Evolutionary conservation across 2,797 vertebrate species (phyloP).

Genomic region (Pelochelys cantorii): DNA sequence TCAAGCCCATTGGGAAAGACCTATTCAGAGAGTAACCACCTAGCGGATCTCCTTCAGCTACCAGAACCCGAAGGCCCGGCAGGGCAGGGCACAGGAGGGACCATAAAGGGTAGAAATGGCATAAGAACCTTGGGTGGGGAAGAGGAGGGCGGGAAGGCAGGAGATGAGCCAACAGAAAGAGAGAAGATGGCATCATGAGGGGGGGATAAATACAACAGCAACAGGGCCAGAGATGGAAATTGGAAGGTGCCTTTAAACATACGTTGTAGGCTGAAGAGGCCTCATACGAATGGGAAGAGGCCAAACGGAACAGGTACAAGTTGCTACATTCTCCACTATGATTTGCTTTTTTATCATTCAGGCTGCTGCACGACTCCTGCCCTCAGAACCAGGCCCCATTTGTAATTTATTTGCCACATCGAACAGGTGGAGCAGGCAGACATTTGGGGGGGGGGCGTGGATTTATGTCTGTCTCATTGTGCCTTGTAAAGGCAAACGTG

Average conservation of each 20-base stretch:
- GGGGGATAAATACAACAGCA: neutral
- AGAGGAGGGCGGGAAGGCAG: neutral
- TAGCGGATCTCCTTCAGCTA: neutral
- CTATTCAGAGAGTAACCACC: neutral
- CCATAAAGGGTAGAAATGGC: too few species aligned
- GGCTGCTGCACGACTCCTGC: neutral
- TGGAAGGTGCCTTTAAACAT: accelerated
- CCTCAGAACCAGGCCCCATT: accelerated
- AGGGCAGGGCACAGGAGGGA: neutral
- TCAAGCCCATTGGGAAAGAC: neutral
- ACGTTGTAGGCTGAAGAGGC: neutral
- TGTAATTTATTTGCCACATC: neutral
- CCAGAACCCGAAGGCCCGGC: accelerated
- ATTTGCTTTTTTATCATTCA: accelerated
- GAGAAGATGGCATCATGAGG: neutral
- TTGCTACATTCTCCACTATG: accelerated
- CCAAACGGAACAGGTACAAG: neutral
- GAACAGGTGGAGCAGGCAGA: neutral
- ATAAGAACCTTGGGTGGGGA: too few species aligned
- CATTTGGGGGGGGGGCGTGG: accelerated
- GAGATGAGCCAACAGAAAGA: neutral
- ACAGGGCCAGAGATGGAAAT: accelerated
- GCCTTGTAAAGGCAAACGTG: neutral
- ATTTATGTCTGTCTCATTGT: neutral
- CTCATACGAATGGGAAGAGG: neutral